These are phyloP conservation scores for Schizothorax lantsangensis DNA, from an alignment of 2,797 vertebrate genomes.

Conservation along the genomic window DNA sequence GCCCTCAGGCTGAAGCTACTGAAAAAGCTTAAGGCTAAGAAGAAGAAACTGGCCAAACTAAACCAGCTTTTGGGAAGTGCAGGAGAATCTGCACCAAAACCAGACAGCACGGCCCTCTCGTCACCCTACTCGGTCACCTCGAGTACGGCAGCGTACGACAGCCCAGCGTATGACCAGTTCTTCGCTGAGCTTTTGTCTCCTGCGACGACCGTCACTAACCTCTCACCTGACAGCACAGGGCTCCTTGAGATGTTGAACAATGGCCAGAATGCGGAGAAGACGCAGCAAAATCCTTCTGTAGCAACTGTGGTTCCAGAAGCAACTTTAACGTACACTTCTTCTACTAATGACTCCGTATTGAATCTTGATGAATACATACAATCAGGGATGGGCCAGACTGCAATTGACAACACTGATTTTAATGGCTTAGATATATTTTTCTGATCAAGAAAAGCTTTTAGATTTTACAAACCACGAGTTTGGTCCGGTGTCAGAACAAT, in stretches of 20 bases:
- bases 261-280: conserved; percentile 52
- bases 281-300: conserved; percentile 59
- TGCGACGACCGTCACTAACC: conserved; percentile 69
- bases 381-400: conserved; percentile 69
- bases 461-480: background rate
- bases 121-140: conserved; percentile 73
- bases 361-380: conserved; percentile 85
- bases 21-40: conserved; percentile 92
- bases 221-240: conserved; percentile 80
- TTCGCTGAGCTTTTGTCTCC: conserved; percentile 87
- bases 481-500: background rate
- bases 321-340: conserved; percentile 59
- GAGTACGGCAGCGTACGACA: conserved; percentile 66
- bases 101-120: conserved; percentile 73
- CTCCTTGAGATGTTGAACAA: conserved; percentile 67
- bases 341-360: conserved; percentile 71
- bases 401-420: conserved; percentile 78
- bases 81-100: conserved; percentile 60
- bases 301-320: conserved; percentile 23
- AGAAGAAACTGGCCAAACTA: conserved; percentile 87
- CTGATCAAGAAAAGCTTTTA: conserved; percentile 54
- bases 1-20: conserved; percentile 86
- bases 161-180: conserved; percentile 78
- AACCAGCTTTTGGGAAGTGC: conserved; percentile 72
- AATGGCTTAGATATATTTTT: conserved; percentile 84